phyloP scores from a whole-genome alignment of 2,888 invertebrate genomes.

The Nipponacmea schrenckii region DNA sequence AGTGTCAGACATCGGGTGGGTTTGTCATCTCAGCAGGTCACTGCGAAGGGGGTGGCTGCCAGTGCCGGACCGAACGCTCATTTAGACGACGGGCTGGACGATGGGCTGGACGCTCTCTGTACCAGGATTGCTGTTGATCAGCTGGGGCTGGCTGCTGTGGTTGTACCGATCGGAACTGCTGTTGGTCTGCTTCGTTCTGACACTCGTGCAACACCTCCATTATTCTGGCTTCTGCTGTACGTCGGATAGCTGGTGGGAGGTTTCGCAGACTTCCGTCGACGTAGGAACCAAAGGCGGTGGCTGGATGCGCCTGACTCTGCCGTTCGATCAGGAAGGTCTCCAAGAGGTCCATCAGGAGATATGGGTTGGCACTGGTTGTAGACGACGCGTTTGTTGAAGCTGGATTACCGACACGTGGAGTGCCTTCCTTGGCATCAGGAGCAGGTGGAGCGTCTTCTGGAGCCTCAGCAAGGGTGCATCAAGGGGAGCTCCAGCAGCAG shows the following conservation, averaged over 20 bases:
- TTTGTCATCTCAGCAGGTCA: slow-evolving; percentile 22
- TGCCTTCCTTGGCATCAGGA: slow-evolving; percentile 18
- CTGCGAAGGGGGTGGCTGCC: slow-evolving; percentile 25
- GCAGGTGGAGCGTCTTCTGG: slow-evolving; percentile 23
- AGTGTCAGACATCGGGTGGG: slow-evolving; percentile 22
- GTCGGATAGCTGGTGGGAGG: slow-evolving; percentile 22
- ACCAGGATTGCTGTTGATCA: slow-evolving; percentile 14
- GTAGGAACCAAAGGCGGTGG: slow-evolving; percentile 19
- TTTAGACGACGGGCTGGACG: slow-evolving; percentile 20
- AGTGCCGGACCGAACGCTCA: slow-evolving; percentile 13
- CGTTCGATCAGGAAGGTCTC: slow-evolving; percentile 23
- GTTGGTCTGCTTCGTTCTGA: slow-evolving; percentile 23
- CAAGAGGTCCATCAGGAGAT: slow-evolving; percentile 23
- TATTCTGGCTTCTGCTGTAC: slow-evolving; percentile 23
- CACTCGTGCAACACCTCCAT: slow-evolving; percentile 26
- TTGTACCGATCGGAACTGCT: slow-evolving; percentile 21
- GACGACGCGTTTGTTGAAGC: slow-evolving; percentile 20
- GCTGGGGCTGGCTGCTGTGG: slow-evolving; percentile 16
- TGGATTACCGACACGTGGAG: slow-evolving; percentile 19
- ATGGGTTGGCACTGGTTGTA: slow-evolving; percentile 24
- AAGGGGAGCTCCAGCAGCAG: slow-evolving; percentile 10
- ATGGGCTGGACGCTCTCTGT: slow-evolving; percentile 20
- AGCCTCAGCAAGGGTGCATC: slow-evolving; percentile 14
- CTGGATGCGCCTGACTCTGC: slow-evolving; percentile 21
- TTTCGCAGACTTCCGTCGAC: slow-evolving; percentile 15